A percentile compares a stretch with the other conserved stretches of the same genome.
These are phyloP conservation scores for Plotosus lineatus DNA, from an alignment of 2,113 vertebrate genomes.

Conservation along the genomic window DNA sequence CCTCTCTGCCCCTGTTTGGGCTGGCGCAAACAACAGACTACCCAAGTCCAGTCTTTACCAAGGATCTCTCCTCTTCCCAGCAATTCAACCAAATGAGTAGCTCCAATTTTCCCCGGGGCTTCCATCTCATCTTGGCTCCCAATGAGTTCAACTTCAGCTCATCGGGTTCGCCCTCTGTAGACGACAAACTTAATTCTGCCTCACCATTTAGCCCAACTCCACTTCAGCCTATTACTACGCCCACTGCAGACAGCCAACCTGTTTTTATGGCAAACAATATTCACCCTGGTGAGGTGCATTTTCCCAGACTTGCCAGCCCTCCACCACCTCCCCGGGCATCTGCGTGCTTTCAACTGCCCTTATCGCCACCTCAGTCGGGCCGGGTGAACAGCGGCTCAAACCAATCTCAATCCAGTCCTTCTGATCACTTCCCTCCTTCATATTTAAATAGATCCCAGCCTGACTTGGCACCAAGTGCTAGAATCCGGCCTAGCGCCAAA, in stretches of 20 bases:
- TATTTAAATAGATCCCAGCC: constrained; percentile 23
- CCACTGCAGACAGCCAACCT: constrained; percentile 75
- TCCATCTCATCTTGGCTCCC: constrained; percentile 88
- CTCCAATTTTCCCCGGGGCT: constrained; percentile 83
- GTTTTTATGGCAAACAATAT: constrained; percentile 70
- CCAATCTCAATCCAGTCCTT: constrained; percentile 16
- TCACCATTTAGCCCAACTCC: constrained; percentile 77
- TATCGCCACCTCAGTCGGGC: constrained; percentile 25
- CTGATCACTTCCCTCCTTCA: constrained; percentile 14
- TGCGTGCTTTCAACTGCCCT: constrained; percentile 48
- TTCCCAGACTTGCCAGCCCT: constrained; percentile 64
- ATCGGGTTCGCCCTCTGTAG: constrained; percentile 72
- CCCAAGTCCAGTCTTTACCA: constrained; percentile 84
- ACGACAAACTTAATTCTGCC: constrained; percentile 73
- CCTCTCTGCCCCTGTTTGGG: constrained; percentile 89
- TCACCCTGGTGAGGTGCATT: constrained; percentile 56
- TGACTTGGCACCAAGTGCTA: constrained; percentile 36
- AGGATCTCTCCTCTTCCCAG: constrained; percentile 81
- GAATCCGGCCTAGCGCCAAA: constrained; percentile 67
- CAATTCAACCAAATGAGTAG: constrained; percentile 86
- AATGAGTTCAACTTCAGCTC: constrained; percentile 84
- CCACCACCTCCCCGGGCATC: constrained; percentile 60
- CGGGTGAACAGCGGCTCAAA: neutral
- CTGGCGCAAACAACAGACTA: constrained; percentile 93
- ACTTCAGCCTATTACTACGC: constrained; percentile 67